Base-by-base conservation (phyloP, 2,888 invertebrate genomes). In the Allophyes oxyacanthae region DNA sequence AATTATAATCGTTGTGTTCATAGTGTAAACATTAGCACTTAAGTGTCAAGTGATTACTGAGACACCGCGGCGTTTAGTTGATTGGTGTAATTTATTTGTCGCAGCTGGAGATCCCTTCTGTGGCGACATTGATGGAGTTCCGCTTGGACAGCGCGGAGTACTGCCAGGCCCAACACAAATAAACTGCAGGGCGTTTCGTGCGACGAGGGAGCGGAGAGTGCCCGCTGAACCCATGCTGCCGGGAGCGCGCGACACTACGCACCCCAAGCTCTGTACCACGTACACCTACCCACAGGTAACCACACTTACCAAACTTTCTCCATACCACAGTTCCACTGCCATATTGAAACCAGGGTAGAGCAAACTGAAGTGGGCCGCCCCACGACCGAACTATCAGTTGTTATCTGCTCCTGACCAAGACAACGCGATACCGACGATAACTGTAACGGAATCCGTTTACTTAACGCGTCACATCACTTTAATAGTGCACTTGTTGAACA, bases 151-250 rank as follows among this genome's bases (percentile, higher is more conserved):
- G 98, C 95, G 98, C 98, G 96, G 98, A 98, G 96, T 98, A 98
- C 96, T 98, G 98, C 97, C 98, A 98, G 96, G 98, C 98, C 94
- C 98, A 98, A 97, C 98, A 98, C 98, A 98, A 98, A 97, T 97
- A 97, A 96, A 94, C 91, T 81, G 73, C 85, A 83, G 84, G 88
- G 90, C 85, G 82, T 82, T 80, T 79, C 66, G 79, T 80, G 82
- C 79, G 82, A 75, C 83, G 80, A 84, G 80, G 80, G 79, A 84
- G 86, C 77, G 76, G 78, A 79, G 79, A 79, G 81, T 81, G 83
- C 79, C 69, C 77, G 72, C 85, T 83, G 83, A 83, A 91, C 90
- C 86, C 88, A 92, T 94, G 94, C 90, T 87, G 87, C 83, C 84
- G 87, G 89, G 86, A 86, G 83, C 85, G 87, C 84, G 83, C 83